Evolutionary conservation across 1,140 invertebrate genomes (phyloP), one percentile per base, ranked within the genome.

Genomic region (Drosophila cardini): DNA sequence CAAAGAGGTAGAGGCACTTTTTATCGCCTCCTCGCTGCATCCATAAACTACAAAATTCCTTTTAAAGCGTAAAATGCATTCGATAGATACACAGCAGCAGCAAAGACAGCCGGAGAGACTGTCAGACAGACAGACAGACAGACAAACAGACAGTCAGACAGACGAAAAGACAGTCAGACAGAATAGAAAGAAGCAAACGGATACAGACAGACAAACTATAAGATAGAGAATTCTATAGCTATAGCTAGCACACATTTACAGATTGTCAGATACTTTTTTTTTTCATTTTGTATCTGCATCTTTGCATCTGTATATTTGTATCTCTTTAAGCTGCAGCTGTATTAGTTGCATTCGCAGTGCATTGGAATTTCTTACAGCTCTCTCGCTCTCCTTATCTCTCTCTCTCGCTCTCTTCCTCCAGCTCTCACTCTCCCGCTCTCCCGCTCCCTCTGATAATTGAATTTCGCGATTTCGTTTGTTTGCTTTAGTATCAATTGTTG

Each of bases 11-110:
- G 67, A 74, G 67, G 18, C 55, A 75, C 78, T 78, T 75, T 76
- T 79, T 76, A 87, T 76, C 75, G 83, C 72, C 80, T 75, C 72
- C 72, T 82, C 69, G 76, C 72, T 69, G 78, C 78, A 82, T 86
- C 83, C 82, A 86, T 86, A 86, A 86, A 86, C 78, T 86, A 86
- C 82, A 87, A 68, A 86, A 87, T 86, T 86, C 82, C 82, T 86
- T 86, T 86, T 76, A 86, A 86, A 87, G 82, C 82, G 82, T 81
- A 73, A 82, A 86, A 87, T 86, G 82, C 82, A 82, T 86, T 81
- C 82, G 76, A 86, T 87, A 86, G 82, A 86, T 87, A 86, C 82
- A 86, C 80, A 86, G 21, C 21, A 26, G 21, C 21, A 26, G 21
- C 62, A n/a, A n/a, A n/a, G n/a, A n/a, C n/a, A n/a, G n/a, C n/a